These are phyloP conservation scores for Caenorhabditis sp. DNA, from an alignment of 2,888 invertebrate species.

Conservation along the genomic window DNA sequence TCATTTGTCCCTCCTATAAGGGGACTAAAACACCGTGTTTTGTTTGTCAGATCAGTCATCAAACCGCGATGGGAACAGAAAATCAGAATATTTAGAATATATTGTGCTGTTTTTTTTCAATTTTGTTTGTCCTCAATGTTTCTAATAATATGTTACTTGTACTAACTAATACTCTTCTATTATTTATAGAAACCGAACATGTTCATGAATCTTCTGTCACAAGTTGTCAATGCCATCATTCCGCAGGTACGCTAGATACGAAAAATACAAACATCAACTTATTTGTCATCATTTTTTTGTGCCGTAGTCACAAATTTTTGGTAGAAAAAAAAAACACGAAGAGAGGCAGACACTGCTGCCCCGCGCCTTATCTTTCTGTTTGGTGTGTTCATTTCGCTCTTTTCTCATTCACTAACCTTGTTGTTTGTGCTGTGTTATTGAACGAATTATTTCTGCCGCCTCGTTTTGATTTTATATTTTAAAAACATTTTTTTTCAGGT, in stretches of 20 bases:
- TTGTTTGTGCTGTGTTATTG: constrained; percentile 7
- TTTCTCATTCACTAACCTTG: constrained; percentile 12
- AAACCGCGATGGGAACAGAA: too few relatives aligned
- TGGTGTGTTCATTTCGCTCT: constrained; percentile 15
- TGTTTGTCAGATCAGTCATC: too few relatives aligned
- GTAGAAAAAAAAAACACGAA: constrained; percentile 11
- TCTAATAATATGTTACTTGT: too few relatives aligned
- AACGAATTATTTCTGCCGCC: not conserved
- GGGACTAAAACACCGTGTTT: too few relatives aligned
- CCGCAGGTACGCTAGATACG: constrained; percentile 19
- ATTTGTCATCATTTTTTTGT: constrained; percentile 37
- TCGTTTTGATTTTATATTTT: not conserved
- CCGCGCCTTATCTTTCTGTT: constrained; percentile 7
- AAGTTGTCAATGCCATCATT: constrained; percentile 31
- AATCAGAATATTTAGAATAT: too few relatives aligned
- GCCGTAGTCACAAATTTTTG: constrained; percentile 23
- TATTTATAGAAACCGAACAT: constrained; percentile 18
- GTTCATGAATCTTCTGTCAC: constrained; percentile 35
- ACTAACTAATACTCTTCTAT: not conserved
- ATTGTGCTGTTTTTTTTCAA: too few relatives aligned
- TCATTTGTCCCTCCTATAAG: too few relatives aligned
- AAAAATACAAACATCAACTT: not conserved
- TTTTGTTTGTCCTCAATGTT: too few relatives aligned
- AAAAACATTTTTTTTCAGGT: constrained; percentile 16
- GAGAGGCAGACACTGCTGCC: constrained; percentile 13